phyloP scores from a whole-genome alignment of 2,888 invertebrate species.

The Leptogaster cylindrica region DNA sequence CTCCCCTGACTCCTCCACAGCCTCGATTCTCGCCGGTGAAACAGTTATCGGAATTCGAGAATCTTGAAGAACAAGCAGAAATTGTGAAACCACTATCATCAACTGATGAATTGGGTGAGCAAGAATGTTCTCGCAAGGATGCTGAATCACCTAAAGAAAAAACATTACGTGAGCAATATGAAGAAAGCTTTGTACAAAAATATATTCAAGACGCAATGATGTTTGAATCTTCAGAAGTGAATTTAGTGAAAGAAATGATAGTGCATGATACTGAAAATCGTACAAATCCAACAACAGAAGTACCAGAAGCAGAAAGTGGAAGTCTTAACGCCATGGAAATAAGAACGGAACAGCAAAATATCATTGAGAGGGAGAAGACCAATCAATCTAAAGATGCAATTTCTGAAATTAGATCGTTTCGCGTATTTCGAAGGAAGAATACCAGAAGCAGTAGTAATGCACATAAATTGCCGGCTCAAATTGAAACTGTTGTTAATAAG shows the following conservation, averaged over 20 bases:
- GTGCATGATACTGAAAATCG: too few species aligned
- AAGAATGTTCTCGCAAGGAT: constrained; percentile 4
- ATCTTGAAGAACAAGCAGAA: neutral
- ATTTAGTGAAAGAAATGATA: too few species aligned
- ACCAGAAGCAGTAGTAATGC: neutral
- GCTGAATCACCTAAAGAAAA: neutral
- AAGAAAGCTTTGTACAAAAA: constrained; percentile 46
- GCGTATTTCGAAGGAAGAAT: constrained; percentile 38
- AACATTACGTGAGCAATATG: constrained; percentile 41
- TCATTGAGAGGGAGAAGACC: neutral
- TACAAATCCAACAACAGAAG: too few species aligned
- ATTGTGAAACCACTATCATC: neutral
- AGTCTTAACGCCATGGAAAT: too few species aligned
- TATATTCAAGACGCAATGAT: constrained; percentile 46
- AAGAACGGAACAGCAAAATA: neutral
- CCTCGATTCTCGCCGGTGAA: constrained; percentile 6
- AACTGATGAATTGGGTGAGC: neutral
- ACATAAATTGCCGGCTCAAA: neutral
- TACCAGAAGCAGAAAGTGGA: too few species aligned
- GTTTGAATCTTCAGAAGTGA: constrained; percentile 14
- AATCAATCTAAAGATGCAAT: constrained; percentile 23
- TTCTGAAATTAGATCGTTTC: constrained; percentile 46
- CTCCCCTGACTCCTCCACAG: constrained; percentile 5
- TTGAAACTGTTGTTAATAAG: neutral
- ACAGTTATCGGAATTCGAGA: neutral